phyloP scores from a whole-genome alignment of 2,888 invertebrate species.

The Drosophila cracens region DNA sequence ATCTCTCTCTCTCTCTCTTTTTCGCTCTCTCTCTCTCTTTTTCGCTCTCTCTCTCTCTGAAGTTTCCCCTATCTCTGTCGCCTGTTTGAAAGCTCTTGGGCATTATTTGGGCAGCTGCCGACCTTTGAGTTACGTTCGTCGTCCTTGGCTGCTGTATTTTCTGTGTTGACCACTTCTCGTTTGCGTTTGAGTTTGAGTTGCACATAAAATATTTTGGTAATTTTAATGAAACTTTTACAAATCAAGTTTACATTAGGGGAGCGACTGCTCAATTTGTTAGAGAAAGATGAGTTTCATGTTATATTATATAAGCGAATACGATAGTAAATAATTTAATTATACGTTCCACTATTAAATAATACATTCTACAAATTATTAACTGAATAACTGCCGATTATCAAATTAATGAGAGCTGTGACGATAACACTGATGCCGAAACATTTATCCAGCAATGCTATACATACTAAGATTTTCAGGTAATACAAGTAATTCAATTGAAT shows the following conservation, averaged over 20 bases:
- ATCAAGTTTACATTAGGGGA: conserved; percentile 19
- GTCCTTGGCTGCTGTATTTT: not conserved
- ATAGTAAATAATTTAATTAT: not conserved
- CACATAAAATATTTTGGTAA: conserved; percentile 58
- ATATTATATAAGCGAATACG: not conserved
- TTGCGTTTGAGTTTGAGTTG: conserved; percentile 41
- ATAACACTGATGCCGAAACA: not conserved
- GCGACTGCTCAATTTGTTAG: conserved; percentile 19
- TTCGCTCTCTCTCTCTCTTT: not conserved
- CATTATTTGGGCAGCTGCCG: conserved; percentile 66
- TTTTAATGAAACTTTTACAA: conserved; percentile 61
- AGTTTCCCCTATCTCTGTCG: not conserved
- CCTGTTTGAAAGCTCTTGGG: conserved; percentile 15
- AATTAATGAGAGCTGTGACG: not conserved
- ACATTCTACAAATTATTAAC: not conserved
- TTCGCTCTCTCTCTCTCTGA: not conserved
- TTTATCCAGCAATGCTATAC: not conserved
- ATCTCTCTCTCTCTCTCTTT: not conserved
- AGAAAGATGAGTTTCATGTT: not conserved
- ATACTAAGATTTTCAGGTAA: not conserved
- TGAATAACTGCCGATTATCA: not conserved
- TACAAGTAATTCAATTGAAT: not conserved
- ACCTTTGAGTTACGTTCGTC: conserved; percentile 42
- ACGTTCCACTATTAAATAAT: not conserved
- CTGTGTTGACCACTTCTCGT: conserved; percentile 34